Conservation (phyloP, 23 tunicate genomes). For the Corella eumyota region DNA sequence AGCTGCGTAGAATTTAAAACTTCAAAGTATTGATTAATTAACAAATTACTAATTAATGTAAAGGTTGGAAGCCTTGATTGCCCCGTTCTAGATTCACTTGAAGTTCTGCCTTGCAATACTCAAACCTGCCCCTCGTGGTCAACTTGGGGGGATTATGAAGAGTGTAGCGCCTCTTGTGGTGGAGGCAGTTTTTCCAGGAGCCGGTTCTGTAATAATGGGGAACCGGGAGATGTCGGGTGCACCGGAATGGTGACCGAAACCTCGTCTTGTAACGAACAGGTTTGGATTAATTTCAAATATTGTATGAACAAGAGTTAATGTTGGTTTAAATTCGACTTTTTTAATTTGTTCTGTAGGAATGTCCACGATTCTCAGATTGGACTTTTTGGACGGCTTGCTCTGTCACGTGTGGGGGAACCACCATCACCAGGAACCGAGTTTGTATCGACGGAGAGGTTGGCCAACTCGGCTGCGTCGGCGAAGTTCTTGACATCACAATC, state of each 20-base stretch:
- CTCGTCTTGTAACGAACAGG: slow-evolving; percentile 30
- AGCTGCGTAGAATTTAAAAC: neutral
- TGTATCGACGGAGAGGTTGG: slow-evolving; percentile 39
- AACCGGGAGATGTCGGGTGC: slow-evolving; percentile 63
- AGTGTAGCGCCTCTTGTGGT: slow-evolving; percentile 46
- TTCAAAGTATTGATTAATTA: neutral
- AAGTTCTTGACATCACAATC: neutral
- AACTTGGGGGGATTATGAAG: slow-evolving; percentile 31
- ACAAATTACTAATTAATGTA: neutral
- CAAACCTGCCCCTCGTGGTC: slow-evolving; percentile 43
- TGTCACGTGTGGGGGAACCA: slow-evolving; percentile 37
- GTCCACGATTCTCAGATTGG: slow-evolving; percentile 50
- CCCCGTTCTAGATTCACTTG: too few species aligned
- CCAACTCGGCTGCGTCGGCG: slow-evolving; percentile 35
- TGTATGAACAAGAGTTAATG: neutral
- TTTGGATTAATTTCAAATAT: slow-evolving; percentile 1
- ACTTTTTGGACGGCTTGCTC: slow-evolving; percentile 32
- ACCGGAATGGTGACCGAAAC: slow-evolving; percentile 18
- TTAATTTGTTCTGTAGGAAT: slow-evolving; percentile 13
- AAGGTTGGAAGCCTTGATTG: neutral
- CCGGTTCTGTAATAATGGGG: slow-evolving; percentile 69
- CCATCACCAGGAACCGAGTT: slow-evolving; percentile 15
- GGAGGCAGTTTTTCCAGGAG: slow-evolving; percentile 42
- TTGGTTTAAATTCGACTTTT: too few species aligned
- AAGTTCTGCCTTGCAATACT: slow-evolving; percentile 10